These are phyloP conservation scores for Lochmaea crataegi DNA, from an alignment of 2,888 invertebrate genomes.

Conservation along the genomic window DNA sequence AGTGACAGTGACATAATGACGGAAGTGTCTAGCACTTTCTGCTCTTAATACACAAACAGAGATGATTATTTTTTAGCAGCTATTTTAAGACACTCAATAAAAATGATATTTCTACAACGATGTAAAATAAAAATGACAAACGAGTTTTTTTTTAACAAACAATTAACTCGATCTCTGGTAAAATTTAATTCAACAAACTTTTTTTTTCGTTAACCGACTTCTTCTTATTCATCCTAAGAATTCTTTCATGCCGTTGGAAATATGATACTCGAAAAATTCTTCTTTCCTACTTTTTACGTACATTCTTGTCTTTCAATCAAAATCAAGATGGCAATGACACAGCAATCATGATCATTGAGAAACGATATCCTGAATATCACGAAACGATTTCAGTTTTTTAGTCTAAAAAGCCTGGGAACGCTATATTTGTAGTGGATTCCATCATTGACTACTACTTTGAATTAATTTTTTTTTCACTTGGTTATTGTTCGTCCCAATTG, in stretches of 20 bases:
- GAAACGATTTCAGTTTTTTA: slow-evolving; percentile 28
- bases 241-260: slow-evolving; percentile 27
- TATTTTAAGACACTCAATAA: not conserved
- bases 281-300: slow-evolving; percentile 20
- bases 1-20: no score
- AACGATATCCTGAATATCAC: slow-evolving; percentile 28
- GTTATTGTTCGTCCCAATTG: not conserved
- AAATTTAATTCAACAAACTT: slow-evolving; percentile 19
- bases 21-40: no score
- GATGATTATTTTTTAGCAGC: not conserved
- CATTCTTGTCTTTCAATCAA: slow-evolving; percentile 23
- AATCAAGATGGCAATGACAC: slow-evolving; percentile 31
- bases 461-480: not conserved
- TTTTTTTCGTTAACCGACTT: slow-evolving; percentile 14
- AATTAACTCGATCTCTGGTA: slow-evolving; percentile 13
- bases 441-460: slow-evolving; percentile 24
- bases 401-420: slow-evolving; percentile 29
- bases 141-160: not conserved
- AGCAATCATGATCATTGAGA: slow-evolving; percentile 34
- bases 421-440: slow-evolving; percentile 23
- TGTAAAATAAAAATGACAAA: slow-evolving; percentile 16
- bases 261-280: slow-evolving; percentile 29
- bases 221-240: slow-evolving; percentile 15
- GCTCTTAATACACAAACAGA: no score
- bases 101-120: not conserved